These are phyloP conservation scores for Oplegnathus fasciatus DNA, from an alignment of 2,113 vertebrate genomes.

Conservation along the genomic window DNA sequence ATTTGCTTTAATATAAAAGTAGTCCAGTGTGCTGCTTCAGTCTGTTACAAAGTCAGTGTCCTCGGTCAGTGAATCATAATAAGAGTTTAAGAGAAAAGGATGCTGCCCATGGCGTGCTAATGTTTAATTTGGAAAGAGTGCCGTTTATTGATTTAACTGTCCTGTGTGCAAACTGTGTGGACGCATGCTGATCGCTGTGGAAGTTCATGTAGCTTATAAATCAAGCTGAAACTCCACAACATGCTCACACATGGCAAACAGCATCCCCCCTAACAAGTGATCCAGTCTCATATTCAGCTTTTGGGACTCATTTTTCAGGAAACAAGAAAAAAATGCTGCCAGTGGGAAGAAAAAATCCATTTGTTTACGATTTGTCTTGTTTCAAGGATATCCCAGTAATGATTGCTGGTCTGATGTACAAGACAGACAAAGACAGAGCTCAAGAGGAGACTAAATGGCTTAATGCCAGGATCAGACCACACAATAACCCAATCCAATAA, in stretches of 20 bases:
- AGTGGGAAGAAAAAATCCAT: not conserved
- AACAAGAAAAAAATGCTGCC: not conserved
- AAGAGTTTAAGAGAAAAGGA: not conserved
- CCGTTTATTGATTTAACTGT: conserved; percentile 24
- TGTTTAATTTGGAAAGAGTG: not conserved
- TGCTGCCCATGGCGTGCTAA: not conserved
- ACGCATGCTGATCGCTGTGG: not conserved
- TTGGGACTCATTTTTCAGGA: not conserved
- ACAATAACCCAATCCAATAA: not conserved
- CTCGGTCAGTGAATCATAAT: not conserved
- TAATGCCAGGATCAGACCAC: not conserved
- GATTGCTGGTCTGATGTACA: not conserved
- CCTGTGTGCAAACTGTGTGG: not conserved
- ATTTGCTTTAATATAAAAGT: not conserved
- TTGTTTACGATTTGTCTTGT: not conserved
- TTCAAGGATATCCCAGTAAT: not conserved
- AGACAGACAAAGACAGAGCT: not conserved
- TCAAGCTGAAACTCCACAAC: not conserved
- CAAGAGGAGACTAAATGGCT: not conserved
- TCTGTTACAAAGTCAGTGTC: not conserved
- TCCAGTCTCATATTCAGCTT: not conserved
- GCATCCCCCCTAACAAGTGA: not conserved
- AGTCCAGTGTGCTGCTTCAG: not conserved
- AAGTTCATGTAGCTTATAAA: not conserved
- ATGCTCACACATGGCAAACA: not conserved